Evolutionary conservation across 1,140 invertebrate genomes (phyloP), one percentile per base, ranked within the genome.

Genomic region (Drosophila kurseongensis): DNA sequence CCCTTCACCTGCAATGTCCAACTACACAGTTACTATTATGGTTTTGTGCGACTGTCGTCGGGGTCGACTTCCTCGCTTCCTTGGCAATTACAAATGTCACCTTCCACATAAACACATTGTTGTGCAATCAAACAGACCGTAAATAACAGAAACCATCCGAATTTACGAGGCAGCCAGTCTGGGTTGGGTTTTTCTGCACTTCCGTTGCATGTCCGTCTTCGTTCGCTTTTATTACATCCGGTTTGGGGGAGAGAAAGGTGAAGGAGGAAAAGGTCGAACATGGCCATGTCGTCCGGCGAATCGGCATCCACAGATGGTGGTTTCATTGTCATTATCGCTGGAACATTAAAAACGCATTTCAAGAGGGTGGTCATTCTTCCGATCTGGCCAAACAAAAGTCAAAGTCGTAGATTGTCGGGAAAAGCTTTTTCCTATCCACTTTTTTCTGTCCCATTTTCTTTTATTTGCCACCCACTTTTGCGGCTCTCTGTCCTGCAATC

Each of bases 51-150:
- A 66, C 32, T 68, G 65, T 68, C 65, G 51, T 42, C 71, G 41
- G 58, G 29, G 35, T 62, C 18, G 71, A 52, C 72, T 75, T 50
- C 38, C 68, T 38, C 35, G 72, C 50, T 48, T 54, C 42, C 36
- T 50, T 68, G 67, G 50, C 82, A 82, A 78, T 86, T 81, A 63
- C 68, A 71, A 78, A 81, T 78, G 78, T 62, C 81, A 74, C 67
- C 67, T 68, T 80, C 51, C 56, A 58, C 52, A 84, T 76, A 73
- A 80, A 77, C 80, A 84, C 76, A 77, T 67, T 60, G 79, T 82
- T 82, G 75, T 78, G 81, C 81, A 84, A 85, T 82, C 80, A 84
- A 82, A 82, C 63, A 62, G 51, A 76, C 63, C 79, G 80, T 82
- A 75, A 82, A 75, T 82, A 78, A 75, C 72, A 62, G 55, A 45